Percentiles rank a stretch among this genome's conserved stretches.
These are phyloP conservation scores for Diorhabda sublineata DNA, from an alignment of 1,140 invertebrate genomes.

Conservation along the genomic window DNA sequence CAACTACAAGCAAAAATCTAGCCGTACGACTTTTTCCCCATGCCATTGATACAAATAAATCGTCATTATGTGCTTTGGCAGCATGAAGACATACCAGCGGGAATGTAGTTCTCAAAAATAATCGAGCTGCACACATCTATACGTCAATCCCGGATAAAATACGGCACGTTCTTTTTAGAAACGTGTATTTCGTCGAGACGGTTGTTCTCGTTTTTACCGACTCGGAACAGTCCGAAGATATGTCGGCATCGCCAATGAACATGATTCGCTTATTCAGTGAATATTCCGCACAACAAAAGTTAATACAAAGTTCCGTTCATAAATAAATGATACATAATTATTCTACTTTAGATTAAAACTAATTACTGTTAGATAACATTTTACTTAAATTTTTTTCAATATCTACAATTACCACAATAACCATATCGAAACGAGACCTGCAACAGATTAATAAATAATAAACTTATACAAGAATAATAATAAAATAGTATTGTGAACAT, in stretches of 20 bases:
- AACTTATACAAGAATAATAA: too few species aligned
- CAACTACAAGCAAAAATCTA: constrained; percentile 35
- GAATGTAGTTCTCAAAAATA: constrained; percentile 46
- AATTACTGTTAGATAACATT: too few species aligned
- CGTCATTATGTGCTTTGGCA: constrained; percentile 41
- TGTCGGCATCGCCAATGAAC: constrained; percentile 13
- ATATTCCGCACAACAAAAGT: background rate
- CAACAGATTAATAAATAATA: too few species aligned
- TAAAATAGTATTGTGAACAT: too few species aligned
- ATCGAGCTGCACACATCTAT: constrained; percentile 36
- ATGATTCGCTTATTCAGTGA: background rate
- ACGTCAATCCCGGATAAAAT: constrained; percentile 39
- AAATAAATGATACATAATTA: too few species aligned
- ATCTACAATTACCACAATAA: too few species aligned
- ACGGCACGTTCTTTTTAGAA: constrained; percentile 29
- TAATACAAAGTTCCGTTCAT: background rate
- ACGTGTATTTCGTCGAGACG: constrained; percentile 30
- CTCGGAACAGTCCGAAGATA: constrained; percentile 4
- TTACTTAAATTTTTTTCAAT: too few species aligned
- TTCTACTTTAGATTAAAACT: too few species aligned
- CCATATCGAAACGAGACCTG: too few species aligned
- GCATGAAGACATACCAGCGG: constrained; percentile 42
- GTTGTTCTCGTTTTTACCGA: constrained; percentile 33
- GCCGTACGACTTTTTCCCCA: constrained; percentile 17
- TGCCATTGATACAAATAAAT: constrained; percentile 41